Base-by-base conservation (phyloP, 2,888 invertebrate species). In the Cartodere bifasciata region DNA sequence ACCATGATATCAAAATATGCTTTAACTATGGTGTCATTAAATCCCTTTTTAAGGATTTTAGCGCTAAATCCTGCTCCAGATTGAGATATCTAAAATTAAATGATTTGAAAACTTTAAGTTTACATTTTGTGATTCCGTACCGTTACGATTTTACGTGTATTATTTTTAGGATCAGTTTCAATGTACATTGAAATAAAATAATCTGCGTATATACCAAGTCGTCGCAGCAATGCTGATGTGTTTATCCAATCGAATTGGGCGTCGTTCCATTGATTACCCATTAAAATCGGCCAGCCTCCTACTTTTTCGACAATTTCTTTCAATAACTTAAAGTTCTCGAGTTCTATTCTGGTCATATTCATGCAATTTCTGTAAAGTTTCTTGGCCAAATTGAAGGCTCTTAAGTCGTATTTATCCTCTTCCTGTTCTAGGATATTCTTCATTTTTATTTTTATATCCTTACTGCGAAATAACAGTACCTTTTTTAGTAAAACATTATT, bases 161-260 rank as follows among this genome's bases (percentile, higher is more conserved):
- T 84, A 56, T 87, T 85, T 57, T 82, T 83, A 34, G 83, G 68
- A 56, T 87, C 85, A 2, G 80, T 75, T 15, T 76, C 74, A 47
- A 87, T 76, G 24, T 82, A 82, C 53, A 85, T 81, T 53, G 84
- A 83, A 22, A 87, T 64, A 53, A 85, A 75, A 52, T 83, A 83
- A 55, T 85, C 83, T 39, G 81, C 75, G 36, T 80, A 80, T 57
- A 82, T 82, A 2, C 86, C 86, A 25, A 69, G 62, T 20, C 64
- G 56, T 15, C 83, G 68, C 64, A 83, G 83, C 34, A 70, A 72
- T 62, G 80, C 82, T n/a, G 37, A 39, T 3, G 40, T 32, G 2
- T 30, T 13, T 16, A 33, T 35, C 48, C 48, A 48, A 15, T 42
- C 34, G 34, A 42, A 46, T 13, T 4, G 16, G 4, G 42, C 39